A percentile compares a stretch with the other conserved stretches of the same genome.
Conservation (phyloP, 2,888 invertebrate species). For the Aelia acuminata region DNA sequence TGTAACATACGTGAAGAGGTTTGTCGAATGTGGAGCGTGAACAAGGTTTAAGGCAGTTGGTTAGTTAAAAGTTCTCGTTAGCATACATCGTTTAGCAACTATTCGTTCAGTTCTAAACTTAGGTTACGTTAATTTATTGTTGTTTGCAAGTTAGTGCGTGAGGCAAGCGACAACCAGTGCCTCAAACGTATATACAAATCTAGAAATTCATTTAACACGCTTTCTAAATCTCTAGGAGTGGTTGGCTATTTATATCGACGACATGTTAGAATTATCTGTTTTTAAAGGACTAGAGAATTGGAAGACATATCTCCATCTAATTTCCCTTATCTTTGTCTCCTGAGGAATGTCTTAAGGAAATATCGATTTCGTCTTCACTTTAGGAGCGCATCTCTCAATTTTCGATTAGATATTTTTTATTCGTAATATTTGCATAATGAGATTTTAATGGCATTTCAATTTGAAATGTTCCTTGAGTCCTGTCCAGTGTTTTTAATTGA, state of each 20-base stretch:
- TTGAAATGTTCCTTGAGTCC: background rate
- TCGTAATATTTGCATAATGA: background rate
- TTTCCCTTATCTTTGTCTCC: background rate
- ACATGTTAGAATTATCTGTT: background rate
- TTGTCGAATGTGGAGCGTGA: background rate
- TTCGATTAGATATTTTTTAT: background rate
- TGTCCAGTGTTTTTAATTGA: background rate
- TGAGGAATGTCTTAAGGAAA: background rate
- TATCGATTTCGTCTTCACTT: background rate
- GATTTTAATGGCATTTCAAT: background rate
- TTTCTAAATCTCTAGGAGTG: background rate
- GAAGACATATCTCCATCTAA: background rate
- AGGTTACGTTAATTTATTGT: background rate
- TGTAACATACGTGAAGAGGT: background rate
- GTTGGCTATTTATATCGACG: background rate
- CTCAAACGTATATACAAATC: background rate
- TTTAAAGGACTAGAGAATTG: background rate
- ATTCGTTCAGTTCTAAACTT: background rate
- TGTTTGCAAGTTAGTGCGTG: background rate
- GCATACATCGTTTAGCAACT: background rate
- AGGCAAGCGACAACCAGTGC: background rate
- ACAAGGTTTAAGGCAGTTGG: background rate
- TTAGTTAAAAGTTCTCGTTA: background rate
- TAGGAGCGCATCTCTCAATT: constrained; percentile 13
- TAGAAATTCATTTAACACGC: background rate